Evolutionary conservation across 2,797 vertebrate species (phyloP), one percentile per base, ranked within the genome.

Genomic region (Ciconia nigra): DNA sequence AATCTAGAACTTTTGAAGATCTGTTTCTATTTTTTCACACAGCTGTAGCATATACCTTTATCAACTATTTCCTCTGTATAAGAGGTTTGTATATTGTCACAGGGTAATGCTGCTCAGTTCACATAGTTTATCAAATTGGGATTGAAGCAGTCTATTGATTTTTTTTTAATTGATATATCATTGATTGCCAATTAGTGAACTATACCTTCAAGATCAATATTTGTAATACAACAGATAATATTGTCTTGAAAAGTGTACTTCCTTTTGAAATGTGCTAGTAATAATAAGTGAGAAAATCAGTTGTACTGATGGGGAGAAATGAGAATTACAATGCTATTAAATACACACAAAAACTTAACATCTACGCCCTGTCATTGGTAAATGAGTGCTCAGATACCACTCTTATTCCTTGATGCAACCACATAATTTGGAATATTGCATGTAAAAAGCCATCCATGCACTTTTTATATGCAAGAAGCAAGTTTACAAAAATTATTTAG

Each of bases 351-450:
- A 37, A 49, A 26, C 2, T 26, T n/a, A 29, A 3, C 9, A 37
- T 63, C 18, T 47, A 3, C 1, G 0, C 7, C n/a, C 13, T 15
- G 6, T 49, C 26, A 29, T 5, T 51, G 25, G 33, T 61, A 59
- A 81, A 1, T 61, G 21, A 59, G 42, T 62, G 47, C 16, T 74
- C 42, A 58, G 28, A 11, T 26, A 35, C 6, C 1, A 5, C 15
- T 79, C 31, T 44, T 20, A 22, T 46, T 83, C 67, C 41, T 83
- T 29, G 31, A 83, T 31, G 21, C 9, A 83, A 28, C 4, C 17
- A 6, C 16, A 7, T 63, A 41, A 29, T 39, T 86, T 57, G 28
- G 8, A 83, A 39, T 46, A 73, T 26, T 10, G 3, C 13, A 11
- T 57, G 76, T 16, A 83, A 54, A 63, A 77, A 54, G 6, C 10